Base-by-base conservation (phyloP, 1,140 invertebrate genomes). In the Amyelois transitella region DNA sequence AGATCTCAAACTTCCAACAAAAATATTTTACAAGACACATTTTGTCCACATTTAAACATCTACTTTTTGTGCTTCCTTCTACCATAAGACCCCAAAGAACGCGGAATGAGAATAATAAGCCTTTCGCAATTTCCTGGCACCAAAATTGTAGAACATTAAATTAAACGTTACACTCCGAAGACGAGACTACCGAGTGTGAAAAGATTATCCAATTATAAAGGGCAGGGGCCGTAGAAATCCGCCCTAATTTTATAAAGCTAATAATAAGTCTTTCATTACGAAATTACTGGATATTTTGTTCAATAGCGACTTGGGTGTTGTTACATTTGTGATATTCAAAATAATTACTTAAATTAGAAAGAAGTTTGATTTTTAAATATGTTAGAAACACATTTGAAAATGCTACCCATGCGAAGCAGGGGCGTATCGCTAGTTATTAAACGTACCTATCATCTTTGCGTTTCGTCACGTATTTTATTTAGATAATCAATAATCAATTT, bases 181-280 rank as follows among this genome's bases (percentile, higher is more conserved):
- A 4, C n/a, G 32, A n/a, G n/a, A 1, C 12, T 38, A 43, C 6
- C 38, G 18, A 53, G 51, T 53, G 51, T 52, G 38, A 43, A 52
- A 52, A 53, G 51, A 53, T 53, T 44, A 53, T 53, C 21, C 2
- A 53, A 53, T 53, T 53, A 53, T 0, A 17, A 12, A 38, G 51
- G 51, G 18, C 7, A 21, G 32, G 20, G 32, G 28, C 28, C 32
- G 38, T 51, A 19, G 50, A 20, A 51, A 38, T 51, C 50, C 28
- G n/a, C 18, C 47, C 21, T 21, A 20, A 49, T 21, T 49, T 49
- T 24, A 21, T 49, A 49, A 49, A 49, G 20, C 19, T 10, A 49
- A 49, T 38, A 38, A 38, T 38, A 38, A 38, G 32, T 38, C 12
- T 14, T 38, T 38, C 32, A 38, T n/a, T 38, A 38, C 1, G 12